Conservation (phyloP, 2,797 vertebrate genomes). For the Sebastes goodei region DNA sequence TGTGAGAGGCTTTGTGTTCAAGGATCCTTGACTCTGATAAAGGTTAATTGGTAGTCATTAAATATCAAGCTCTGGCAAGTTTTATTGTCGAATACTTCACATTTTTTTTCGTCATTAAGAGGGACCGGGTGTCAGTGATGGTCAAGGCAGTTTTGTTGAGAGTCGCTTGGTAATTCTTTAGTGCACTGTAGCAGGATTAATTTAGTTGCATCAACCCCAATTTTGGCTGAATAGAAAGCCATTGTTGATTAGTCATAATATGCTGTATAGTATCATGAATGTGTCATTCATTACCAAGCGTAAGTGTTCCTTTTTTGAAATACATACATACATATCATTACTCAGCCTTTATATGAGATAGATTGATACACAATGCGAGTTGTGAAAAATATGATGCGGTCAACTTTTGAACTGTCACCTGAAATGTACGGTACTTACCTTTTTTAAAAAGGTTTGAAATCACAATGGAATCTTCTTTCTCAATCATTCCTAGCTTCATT, state of each 20-base stretch:
- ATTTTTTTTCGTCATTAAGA: conserved; percentile 11
- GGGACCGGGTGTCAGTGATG: not conserved
- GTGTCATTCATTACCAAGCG: conserved; percentile 12
- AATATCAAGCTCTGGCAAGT: conserved; percentile 13
- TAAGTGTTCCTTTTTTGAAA: conserved; percentile 18
- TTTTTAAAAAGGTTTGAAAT: conserved; percentile 29
- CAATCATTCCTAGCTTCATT: conserved; percentile 6
- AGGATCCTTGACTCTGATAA: conserved; percentile 38
- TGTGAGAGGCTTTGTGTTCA: conserved; percentile 25
- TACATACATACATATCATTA: conserved; percentile 4
- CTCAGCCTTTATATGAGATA: not conserved
- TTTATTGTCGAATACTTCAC: conserved; percentile 5
- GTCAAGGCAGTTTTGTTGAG: conserved; percentile 57
- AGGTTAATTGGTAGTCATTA: conserved; percentile 46
- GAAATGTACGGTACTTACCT: not conserved
- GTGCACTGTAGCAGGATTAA: not conserved
- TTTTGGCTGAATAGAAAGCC: conserved; percentile 7
- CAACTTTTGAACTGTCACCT: conserved; percentile 3
- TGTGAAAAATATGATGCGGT: not conserved
- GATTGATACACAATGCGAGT: not conserved
- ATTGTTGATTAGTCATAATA: conserved; percentile 16
- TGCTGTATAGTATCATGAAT: conserved; percentile 7
- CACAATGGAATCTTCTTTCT: not conserved
- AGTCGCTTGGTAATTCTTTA: not conserved
- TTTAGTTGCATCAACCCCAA: conserved; percentile 21